Conservation (phyloP, 2,888 invertebrate species). For the Polia nebulosa region DNA sequence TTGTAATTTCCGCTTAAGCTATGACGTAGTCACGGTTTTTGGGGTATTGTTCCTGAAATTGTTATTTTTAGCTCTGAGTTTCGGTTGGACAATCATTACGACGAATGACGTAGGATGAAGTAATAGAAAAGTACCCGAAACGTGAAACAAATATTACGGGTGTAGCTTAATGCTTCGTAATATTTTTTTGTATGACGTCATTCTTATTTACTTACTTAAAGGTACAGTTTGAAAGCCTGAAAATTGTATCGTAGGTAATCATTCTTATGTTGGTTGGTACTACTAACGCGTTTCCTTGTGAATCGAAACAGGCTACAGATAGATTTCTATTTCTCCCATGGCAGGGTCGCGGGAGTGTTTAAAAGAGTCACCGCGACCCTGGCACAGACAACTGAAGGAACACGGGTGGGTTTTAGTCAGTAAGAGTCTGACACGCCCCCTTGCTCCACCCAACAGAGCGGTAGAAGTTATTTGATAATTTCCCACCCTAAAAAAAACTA, state of each 20-base stretch:
- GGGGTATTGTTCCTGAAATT: constrained; percentile 25
- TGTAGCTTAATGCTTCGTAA: constrained; percentile 1
- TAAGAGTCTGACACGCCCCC: too few relatives aligned
- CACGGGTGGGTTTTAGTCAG: too few relatives aligned
- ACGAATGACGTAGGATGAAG: constrained; percentile 34
- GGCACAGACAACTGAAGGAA: too few relatives aligned
- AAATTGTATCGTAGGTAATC: not conserved
- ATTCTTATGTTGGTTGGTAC: not conserved
- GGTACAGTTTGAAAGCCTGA: not conserved
- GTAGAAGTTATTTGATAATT: too few relatives aligned
- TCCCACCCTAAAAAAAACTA: too few relatives aligned
- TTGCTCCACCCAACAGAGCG: too few relatives aligned
- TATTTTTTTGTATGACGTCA: constrained; percentile 26
- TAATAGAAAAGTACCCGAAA: constrained; percentile 26
- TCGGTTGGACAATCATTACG: constrained; percentile 32
- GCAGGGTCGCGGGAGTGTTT: too few relatives aligned
- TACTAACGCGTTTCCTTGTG: not conserved
- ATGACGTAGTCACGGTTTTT: constrained; percentile 25
- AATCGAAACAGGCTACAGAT: not conserved
- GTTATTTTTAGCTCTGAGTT: constrained; percentile 44
- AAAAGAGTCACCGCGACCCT: too few relatives aligned
- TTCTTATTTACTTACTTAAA: not conserved
- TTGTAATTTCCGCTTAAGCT: constrained; percentile 11
- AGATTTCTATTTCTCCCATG: too few relatives aligned
- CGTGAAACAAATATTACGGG: constrained; percentile 2